These are phyloP conservation scores for Calyptommatus sinebrachiatus DNA, from an alignment of 2,113 vertebrate species.

Conservation along the genomic window DNA sequence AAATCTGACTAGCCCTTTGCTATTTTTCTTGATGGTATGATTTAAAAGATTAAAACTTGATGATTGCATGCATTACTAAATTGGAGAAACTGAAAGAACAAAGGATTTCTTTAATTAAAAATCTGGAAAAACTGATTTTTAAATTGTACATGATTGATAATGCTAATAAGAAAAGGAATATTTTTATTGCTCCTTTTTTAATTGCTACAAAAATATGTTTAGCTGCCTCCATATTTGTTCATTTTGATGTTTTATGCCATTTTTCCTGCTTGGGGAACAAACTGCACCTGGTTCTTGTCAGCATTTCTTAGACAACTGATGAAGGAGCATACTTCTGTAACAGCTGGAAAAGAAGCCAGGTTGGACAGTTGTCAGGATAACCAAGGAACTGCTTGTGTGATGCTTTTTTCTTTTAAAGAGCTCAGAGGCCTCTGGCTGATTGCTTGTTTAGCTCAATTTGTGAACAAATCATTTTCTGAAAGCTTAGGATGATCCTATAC, in stretches of 20 bases:
- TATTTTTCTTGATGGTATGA: too few relatives aligned
- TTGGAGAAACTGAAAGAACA: neutral
- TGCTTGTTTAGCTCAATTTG: neutral
- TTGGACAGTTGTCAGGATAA: neutral
- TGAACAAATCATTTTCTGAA: neutral
- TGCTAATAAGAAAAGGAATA: neutral
- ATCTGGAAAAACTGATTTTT: neutral
- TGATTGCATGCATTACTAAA: neutral
- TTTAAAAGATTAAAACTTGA: neutral
- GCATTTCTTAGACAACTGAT: neutral
- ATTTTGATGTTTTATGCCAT: neutral
- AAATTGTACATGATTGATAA: neutral
- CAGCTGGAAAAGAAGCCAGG: too few relatives aligned
- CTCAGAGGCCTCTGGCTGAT: neutral
- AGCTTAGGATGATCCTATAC: neutral
- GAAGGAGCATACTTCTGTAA: neutral
- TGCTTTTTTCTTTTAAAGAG: neutral
- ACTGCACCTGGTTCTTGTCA: neutral
- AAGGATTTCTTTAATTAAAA: neutral
- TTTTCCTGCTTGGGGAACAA: neutral
- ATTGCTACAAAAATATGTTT: constrained; percentile 1
- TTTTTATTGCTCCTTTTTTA: neutral
- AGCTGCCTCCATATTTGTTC: neutral
- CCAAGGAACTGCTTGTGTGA: neutral
- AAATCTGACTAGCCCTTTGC: too few relatives aligned